phyloP scores from a whole-genome alignment of 2,113 vertebrate species.

The Lagopus leucura region DNA sequence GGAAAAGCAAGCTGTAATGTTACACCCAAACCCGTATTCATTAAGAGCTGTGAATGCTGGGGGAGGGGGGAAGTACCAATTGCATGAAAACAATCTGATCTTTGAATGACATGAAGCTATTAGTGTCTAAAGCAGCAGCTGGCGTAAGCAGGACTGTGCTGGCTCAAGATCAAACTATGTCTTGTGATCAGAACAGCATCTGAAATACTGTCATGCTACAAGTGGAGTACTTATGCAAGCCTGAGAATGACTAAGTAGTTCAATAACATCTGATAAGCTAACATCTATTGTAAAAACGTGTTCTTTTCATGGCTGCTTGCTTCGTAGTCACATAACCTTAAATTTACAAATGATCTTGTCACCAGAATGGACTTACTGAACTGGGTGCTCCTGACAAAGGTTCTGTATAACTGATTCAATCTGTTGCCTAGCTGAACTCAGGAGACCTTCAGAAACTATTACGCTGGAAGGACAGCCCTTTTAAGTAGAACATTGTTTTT shows the following conservation, averaged over 20 bases:
- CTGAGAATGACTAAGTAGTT: constrained; percentile 62
- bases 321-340: background rate
- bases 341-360: constrained; percentile 11
- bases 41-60: no score
- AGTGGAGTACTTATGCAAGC: constrained; percentile 77
- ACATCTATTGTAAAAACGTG: constrained; percentile 45
- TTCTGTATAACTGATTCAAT: background rate
- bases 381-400: background rate
- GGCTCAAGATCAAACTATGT: constrained; percentile 69
- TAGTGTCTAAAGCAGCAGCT: constrained; percentile 77
- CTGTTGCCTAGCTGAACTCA: background rate
- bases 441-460: background rate
- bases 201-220: constrained; percentile 77
- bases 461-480: background rate
- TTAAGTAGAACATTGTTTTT: background rate
- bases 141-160: constrained; percentile 72
- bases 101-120: constrained; percentile 80
- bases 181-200: constrained; percentile 79
- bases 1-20: no score
- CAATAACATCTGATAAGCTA: constrained; percentile 51
- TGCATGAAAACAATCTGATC: no score
- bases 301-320: background rate
- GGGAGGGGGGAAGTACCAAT: no score
- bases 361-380: background rate
- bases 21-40: no score